A percentile compares a stretch with the other conserved stretches of the same genome.
Conservation (phyloP, 2,113 vertebrate genomes). For the Chloebia gouldiae region DNA sequence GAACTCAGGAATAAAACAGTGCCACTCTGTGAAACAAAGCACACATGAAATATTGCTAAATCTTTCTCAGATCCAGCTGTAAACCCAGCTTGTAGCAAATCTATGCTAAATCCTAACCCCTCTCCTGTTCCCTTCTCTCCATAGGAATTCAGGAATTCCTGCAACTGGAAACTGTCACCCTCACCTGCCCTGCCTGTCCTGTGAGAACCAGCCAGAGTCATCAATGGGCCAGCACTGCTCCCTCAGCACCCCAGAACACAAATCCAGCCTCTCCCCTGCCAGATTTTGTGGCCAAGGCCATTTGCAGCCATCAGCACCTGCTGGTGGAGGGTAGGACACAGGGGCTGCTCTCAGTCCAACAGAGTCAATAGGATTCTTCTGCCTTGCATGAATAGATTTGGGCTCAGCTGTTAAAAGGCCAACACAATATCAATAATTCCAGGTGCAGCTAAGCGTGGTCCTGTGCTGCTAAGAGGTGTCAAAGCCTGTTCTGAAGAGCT, state of each 20-base stretch:
- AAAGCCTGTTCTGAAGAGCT: not conserved
- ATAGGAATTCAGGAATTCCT: not conserved
- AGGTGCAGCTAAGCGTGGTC: not conserved
- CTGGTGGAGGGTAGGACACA: accelerated
- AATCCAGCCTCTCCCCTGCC: constrained; percentile 21
- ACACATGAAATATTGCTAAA: not conserved
- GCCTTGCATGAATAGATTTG: not conserved
- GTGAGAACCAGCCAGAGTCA: not conserved
- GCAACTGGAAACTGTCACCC: not conserved
- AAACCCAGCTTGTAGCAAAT: not conserved
- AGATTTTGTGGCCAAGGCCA: not conserved
- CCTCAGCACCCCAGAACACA: constrained; percentile 13
- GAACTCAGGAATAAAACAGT: not conserved
- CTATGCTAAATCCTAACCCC: not conserved
- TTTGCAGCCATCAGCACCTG: not conserved
- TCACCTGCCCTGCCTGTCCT: not conserved
- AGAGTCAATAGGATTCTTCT: not conserved
- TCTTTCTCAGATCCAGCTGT: not conserved
- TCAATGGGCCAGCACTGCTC: not conserved
- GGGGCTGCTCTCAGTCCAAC: not conserved
- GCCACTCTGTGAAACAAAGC: not conserved
- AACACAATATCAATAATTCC: not conserved
- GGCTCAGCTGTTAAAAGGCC: not conserved
- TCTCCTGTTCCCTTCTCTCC: not conserved
- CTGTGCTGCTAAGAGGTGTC: not conserved